Base-by-base conservation (phyloP, 1,140 invertebrate genomes). In the Diabrotica virgifera region DNA sequence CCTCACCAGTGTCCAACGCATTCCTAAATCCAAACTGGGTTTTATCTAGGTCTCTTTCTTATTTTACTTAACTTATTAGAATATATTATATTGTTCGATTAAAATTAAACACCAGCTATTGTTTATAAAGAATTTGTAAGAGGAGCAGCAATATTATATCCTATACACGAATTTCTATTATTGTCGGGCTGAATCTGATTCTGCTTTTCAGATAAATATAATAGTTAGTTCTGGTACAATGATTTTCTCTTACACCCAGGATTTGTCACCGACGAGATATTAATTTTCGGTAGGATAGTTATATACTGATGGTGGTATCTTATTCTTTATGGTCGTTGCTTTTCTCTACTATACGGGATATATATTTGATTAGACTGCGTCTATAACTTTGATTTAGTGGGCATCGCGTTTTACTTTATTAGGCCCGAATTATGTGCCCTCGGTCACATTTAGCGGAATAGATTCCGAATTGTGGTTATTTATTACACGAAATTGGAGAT, bases 201-300 rank as follows among this genome's bases (percentile, higher is more conserved):
- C 59, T 60, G 59, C 10, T 52, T 50, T 57, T 52, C 53, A 38
- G 65, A 57, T n/a, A n/a, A n/a, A n/a, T 64, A 70, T 65, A 67
- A 70, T 70, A 70, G 68, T 63, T 54, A 65, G 70, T 69, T 74
- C 67, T 64, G 69, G 66, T 54, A 59, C 65, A 69, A 40, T 64
- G 69, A 74, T 71, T 72, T 72, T 71, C 66, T 74, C 72, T 67
- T 58, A 62, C 66, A 61, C 70, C n/a, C 65, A 69, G 63, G 64
- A 74, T 74, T 74, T 74, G 72, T 74, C 72, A 74, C 67, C 66
- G 69, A 70, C 67, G 62, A 65, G 69, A 67, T 72, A 72, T 72
- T 72, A 72, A 72, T 72, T 72, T 72, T 65, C 59, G 64, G 56
- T 66, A 70, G 62, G 62, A 59, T 60, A 67, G 66, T 70, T 70